Evolutionary conservation across 1,140 invertebrate genomes (phyloP).

Genomic region (Zeugodacus cucurbitae): DNA sequence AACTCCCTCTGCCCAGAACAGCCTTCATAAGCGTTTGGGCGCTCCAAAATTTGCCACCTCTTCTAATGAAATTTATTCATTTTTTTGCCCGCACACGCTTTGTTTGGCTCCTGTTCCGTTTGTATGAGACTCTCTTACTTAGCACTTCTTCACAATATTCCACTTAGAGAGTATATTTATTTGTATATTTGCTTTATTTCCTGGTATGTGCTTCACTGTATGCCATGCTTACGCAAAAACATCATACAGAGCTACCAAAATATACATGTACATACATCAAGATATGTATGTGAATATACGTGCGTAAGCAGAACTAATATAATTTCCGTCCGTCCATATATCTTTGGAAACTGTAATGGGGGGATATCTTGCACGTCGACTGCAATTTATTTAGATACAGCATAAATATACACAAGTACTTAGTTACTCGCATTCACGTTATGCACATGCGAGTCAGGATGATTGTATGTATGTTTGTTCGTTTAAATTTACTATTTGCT

Average conservation of each 20-base stretch:
- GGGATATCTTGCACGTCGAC: slow-evolving; percentile 1
- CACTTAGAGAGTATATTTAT: slow-evolving; percentile 26
- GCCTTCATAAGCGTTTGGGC: background rate
- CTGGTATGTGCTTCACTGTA: background rate
- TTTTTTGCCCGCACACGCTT: slow-evolving; percentile 1
- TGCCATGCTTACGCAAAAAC: background rate
- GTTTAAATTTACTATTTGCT: background rate
- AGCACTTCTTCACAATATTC: background rate
- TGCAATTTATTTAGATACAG: slow-evolving; percentile 12
- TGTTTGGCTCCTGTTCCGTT: background rate
- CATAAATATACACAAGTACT: background rate
- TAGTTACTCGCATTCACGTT: background rate
- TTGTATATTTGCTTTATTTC: background rate
- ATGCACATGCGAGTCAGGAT: background rate
- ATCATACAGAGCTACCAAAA: background rate
- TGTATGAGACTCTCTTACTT: background rate
- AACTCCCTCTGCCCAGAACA: background rate
- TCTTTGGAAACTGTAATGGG: background rate
- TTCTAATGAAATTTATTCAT: slow-evolving; percentile 4
- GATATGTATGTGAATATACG: background rate
- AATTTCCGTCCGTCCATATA: background rate
- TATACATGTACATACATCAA: background rate
- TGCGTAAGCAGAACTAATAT: background rate
- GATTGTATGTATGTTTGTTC: background rate
- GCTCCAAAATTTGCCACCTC: background rate